Evolutionary conservation across 2,888 invertebrate species (phyloP).

Genomic region (Timema cristinae): DNA sequence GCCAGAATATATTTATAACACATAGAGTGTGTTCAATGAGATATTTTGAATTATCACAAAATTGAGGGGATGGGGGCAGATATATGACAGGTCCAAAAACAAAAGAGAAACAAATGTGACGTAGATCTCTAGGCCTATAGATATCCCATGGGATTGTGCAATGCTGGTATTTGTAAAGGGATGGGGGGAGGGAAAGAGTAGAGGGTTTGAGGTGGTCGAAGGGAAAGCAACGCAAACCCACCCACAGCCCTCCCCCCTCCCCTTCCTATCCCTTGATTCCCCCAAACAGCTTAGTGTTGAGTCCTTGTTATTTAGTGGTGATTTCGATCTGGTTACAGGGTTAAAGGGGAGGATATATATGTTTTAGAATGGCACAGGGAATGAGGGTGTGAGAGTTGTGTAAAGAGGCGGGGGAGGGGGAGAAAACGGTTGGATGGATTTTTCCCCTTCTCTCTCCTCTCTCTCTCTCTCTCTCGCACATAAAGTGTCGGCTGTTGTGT

Average conservation of each 20-base stretch:
- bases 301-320: slow-evolving; percentile 25
- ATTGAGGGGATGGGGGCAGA: too few species aligned
- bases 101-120: too few species aligned
- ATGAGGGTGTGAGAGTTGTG: not conserved
- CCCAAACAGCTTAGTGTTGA: slow-evolving; percentile 20
- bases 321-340: slow-evolving; percentile 16
- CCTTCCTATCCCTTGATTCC: not conserved
- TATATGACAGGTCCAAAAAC: too few species aligned
- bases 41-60: too few species aligned
- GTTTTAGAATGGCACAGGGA: not conserved
- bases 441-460: not conserved
- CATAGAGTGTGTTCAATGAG: too few species aligned
- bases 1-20: too few species aligned
- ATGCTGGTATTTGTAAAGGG: too few species aligned
- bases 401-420: not conserved
- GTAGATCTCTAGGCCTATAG: too few species aligned
- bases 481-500: slow-evolving; percentile 4
- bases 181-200: too few species aligned
- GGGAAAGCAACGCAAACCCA: not conserved
- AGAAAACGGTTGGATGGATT: slow-evolving; percentile 13
- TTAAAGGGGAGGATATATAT: not conserved
- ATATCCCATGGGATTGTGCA: too few species aligned
- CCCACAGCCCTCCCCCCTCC: not conserved
- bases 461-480: too few species aligned
- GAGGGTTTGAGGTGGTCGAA: too few species aligned